Evolutionary conservation across 2,797 vertebrate species (phyloP).

Genomic region (Zenarchopterus dispar): DNA sequence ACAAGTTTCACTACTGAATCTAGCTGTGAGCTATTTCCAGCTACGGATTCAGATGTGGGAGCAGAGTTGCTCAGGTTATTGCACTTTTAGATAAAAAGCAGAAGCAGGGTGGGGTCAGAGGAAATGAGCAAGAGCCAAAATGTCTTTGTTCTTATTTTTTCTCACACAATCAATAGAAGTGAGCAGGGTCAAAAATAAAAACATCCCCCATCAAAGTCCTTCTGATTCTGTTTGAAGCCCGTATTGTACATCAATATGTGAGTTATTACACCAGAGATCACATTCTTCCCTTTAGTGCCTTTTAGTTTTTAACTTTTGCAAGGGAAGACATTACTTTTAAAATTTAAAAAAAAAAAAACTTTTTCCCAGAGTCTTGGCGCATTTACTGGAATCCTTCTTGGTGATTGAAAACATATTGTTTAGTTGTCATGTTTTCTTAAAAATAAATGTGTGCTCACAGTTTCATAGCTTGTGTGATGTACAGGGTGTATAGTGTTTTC

Average conservation of each 20-base stretch:
- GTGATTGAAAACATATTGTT: neutral
- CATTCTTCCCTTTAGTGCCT: conserved; percentile 18
- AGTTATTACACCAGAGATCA: conserved; percentile 38
- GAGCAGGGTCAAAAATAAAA: conserved; percentile 25
- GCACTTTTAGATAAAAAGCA: conserved; percentile 16
- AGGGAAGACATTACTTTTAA: conserved; percentile 10
- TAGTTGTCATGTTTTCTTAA: no score
- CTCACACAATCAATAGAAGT: conserved; percentile 52
- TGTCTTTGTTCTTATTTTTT: conserved; percentile 54
- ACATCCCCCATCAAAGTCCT: conserved; percentile 48
- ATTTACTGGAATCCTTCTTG: conserved; percentile 1
- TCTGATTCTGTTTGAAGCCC: conserved; percentile 62
- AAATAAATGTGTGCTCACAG: no score
- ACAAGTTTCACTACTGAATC: neutral
- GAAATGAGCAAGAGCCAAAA: conserved; percentile 50
- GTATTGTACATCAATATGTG: conserved; percentile 44
- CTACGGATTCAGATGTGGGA: neutral
- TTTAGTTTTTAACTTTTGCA: conserved; percentile 6
- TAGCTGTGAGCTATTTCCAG: neutral
- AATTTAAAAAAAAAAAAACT: conserved; percentile 18
- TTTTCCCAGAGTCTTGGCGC: neutral
- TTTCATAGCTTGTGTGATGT: no score
- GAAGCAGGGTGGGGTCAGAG: conserved; percentile 38
- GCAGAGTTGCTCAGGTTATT: neutral
- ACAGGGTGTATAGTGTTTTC: no score